Evolutionary conservation across 2,888 invertebrate species (phyloP).

Genomic region (Hemistola chrysoprasaria): DNA sequence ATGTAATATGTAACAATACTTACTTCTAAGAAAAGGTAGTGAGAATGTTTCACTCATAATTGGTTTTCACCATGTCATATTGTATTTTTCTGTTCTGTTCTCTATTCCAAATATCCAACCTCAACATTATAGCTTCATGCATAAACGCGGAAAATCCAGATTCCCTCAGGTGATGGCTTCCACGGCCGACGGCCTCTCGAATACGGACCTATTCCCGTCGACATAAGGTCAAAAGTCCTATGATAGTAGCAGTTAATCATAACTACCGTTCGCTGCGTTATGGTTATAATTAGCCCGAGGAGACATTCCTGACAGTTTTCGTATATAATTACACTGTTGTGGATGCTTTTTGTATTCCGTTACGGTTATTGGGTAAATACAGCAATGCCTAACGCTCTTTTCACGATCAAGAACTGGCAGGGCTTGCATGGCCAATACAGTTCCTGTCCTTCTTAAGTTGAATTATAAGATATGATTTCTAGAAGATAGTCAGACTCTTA

Average conservation of each 20-base stretch:
- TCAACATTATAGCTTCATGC: slow-evolving; percentile 5
- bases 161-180: slow-evolving; percentile 6
- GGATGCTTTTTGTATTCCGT: slow-evolving; percentile 20
- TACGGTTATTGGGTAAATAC: slow-evolving; percentile 5
- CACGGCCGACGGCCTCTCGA: background rate
- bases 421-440: no score
- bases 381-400: no score
- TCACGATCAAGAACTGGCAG: no score
- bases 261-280: slow-evolving; percentile 21
- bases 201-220: background rate
- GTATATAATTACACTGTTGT: slow-evolving; percentile 27
- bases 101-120: background rate
- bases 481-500: no score
- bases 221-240: background rate
- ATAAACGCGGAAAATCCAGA: slow-evolving; percentile 5
- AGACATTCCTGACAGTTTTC: slow-evolving; percentile 31
- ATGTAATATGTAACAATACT: no score
- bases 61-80: no score
- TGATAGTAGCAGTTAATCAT: slow-evolving; percentile 29
- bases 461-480: no score
- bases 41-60: no score
- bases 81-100: no score
- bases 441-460: no score
- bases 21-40: no score
- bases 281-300: slow-evolving; percentile 26